These are phyloP conservation scores for Hydrophis major DNA, from an alignment of 2,797 vertebrate genomes.

Conservation along the genomic window DNA sequence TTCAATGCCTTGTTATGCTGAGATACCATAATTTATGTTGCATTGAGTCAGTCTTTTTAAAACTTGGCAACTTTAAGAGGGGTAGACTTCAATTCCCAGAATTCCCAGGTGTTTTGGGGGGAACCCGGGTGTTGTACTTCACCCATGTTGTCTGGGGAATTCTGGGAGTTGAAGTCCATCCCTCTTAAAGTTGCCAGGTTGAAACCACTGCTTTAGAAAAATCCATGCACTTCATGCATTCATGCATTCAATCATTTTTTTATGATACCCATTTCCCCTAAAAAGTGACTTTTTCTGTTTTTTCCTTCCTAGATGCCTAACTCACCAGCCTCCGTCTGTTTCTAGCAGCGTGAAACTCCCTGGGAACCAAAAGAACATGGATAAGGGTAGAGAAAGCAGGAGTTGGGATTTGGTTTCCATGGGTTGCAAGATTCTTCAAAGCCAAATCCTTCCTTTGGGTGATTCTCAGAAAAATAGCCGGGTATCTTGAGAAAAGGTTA, in stretches of 20 bases:
- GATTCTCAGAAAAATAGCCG: not conserved
- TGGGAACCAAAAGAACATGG: not conserved
- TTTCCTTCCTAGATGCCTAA: not conserved
- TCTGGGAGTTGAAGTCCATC: too few relatives aligned
- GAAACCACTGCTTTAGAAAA: not conserved
- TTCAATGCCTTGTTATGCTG: not conserved
- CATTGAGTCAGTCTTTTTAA: not conserved
- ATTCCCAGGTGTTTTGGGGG: too few relatives aligned
- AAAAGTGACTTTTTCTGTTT: not conserved
- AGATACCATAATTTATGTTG: not conserved
- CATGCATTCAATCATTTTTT: not conserved
- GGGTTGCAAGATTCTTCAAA: not conserved
- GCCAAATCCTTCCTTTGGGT: not conserved
- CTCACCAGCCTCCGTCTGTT: constrained; percentile 48
- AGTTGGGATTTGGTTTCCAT: not conserved
- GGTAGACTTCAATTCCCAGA: too few relatives aligned
- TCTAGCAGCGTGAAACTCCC: not conserved
- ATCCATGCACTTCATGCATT: not conserved
- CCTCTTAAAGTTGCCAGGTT: not conserved
- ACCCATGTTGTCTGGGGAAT: too few relatives aligned
- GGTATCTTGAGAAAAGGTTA: not conserved
- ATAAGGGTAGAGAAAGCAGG: not conserved
- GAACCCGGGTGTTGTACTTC: too few relatives aligned
- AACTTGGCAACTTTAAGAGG: not conserved
- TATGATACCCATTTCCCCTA: not conserved